phyloP scores from a whole-genome alignment of 2,888 invertebrate species.

The Drosophila parthenogenetica region DNA sequence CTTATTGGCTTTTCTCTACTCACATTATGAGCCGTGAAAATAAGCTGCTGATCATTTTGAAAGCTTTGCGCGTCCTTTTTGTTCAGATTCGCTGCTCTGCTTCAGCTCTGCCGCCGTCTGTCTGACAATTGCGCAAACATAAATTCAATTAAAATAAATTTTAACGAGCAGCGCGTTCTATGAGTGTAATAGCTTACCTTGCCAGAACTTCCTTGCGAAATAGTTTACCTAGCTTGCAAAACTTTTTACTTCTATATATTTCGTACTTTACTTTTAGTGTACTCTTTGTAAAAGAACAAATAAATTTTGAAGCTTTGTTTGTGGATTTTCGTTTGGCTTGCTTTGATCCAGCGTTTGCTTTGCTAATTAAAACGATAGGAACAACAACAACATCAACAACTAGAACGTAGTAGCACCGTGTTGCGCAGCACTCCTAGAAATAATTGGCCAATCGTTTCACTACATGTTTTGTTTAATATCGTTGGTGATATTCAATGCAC shows the following conservation, averaged over 20 bases:
- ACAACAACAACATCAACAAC: slow-evolving; percentile 27
- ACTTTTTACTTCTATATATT: slow-evolving; percentile 7
- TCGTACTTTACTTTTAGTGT: slow-evolving; percentile 18
- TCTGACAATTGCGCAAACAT: slow-evolving; percentile 24
- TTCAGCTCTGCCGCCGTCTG: slow-evolving; percentile 12
- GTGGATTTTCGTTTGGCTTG: slow-evolving; percentile 20
- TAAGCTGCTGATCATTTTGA: slow-evolving; percentile 83
- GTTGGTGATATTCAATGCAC: slow-evolving; percentile 46
- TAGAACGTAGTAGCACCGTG: slow-evolving; percentile 63
- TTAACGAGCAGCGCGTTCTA: slow-evolving; percentile 27
- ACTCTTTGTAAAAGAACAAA: slow-evolving; percentile 16
- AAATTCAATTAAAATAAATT: slow-evolving; percentile 48
- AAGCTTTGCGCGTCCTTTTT: slow-evolving; percentile 47
- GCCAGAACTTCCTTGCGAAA: slow-evolving; percentile 28
- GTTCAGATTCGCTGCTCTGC: slow-evolving; percentile 8
- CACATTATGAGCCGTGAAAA: slow-evolving; percentile 84
- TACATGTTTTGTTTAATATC: slow-evolving; percentile 60
- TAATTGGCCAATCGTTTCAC: slow-evolving; percentile 31
- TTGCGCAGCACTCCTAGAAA: slow-evolving; percentile 56
- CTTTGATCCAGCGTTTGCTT: slow-evolving; percentile 43
- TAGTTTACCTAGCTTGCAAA: slow-evolving; percentile 2
- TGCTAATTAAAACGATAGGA: slow-evolving; percentile 31
- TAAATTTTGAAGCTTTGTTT: slow-evolving; percentile 18
- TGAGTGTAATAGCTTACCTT: slow-evolving; percentile 29
- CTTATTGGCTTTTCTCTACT: slow-evolving; percentile 64